phyloP scores from a whole-genome alignment of 2,888 invertebrate genomes.

The Corbicula japonica region DNA sequence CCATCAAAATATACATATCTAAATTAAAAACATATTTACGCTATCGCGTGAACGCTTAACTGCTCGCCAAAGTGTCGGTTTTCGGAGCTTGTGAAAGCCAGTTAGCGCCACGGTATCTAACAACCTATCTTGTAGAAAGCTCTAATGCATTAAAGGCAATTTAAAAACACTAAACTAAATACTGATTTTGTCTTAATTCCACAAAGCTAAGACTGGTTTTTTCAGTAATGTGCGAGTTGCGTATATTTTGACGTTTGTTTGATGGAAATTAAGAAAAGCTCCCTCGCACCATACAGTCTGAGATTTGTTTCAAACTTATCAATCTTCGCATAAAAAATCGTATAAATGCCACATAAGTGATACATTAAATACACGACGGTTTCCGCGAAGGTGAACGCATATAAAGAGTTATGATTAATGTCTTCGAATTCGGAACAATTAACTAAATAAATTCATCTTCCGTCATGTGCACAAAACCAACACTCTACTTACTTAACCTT shows the following conservation, averaged over 20 bases:
- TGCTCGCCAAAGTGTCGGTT: slow-evolving; percentile 58
- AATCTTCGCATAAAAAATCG: no score
- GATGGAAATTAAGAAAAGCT: not conserved
- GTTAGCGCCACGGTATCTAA: slow-evolving; percentile 57
- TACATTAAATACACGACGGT: no score
- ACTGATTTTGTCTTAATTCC: slow-evolving; percentile 46
- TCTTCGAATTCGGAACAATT: no score
- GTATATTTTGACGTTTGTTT: slow-evolving; percentile 18
- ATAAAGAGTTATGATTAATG: no score
- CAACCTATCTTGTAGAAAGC: slow-evolving; percentile 37
- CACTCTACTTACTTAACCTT: no score
- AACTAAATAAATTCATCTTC: no score
- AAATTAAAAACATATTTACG: slow-evolving; percentile 68
- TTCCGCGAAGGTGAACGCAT: no score
- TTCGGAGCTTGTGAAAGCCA: slow-evolving; percentile 26
- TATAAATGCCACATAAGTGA: no score
- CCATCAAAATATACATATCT: slow-evolving; percentile 66
- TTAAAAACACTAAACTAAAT: slow-evolving; percentile 56
- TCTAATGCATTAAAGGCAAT: slow-evolving; percentile 54
- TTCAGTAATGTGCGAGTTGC: not conserved
- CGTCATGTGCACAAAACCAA: no score
- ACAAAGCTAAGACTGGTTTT: slow-evolving; percentile 9
- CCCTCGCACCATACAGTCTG: not conserved
- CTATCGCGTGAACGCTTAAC: slow-evolving; percentile 51
- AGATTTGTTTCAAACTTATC: no score